These are phyloP conservation scores for Chironomus tepperi DNA, from an alignment of 1,140 invertebrate species.

Conservation along the genomic window DNA sequence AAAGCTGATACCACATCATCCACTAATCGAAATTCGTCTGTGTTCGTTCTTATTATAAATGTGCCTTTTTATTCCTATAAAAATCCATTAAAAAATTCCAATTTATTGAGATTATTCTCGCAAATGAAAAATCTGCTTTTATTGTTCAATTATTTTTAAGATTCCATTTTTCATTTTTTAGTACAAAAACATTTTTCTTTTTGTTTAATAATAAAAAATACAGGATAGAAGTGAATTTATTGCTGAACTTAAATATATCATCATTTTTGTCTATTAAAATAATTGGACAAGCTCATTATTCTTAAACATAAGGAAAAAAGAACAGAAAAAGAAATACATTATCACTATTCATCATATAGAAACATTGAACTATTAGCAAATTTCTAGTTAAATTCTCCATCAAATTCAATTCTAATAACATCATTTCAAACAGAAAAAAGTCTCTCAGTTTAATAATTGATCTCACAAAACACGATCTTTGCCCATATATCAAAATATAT, in stretches of 20 bases:
- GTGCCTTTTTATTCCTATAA: no score
- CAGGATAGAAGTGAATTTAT: not conserved
- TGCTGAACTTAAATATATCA: not conserved
- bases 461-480: not conserved
- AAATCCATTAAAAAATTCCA: no score
- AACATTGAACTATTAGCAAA: not conserved
- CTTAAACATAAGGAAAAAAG: not conserved
- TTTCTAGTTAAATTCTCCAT: not conserved
- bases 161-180: not conserved
- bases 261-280: not conserved
- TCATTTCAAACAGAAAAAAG: not conserved
- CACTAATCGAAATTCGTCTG: no score
- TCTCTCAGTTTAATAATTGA: not conserved
- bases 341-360: not conserved
- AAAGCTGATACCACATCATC: no score
- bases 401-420: not conserved
- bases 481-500: not conserved
- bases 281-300: not conserved
- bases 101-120: not conserved
- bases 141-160: not conserved
- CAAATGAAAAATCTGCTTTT: constrained; percentile 13
- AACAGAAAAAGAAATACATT: not conserved
- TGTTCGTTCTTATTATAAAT: no score
- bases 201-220: not conserved
- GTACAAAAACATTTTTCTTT: not conserved